A percentile compares a stretch with the other conserved stretches of the same genome.
Conservation (phyloP, 2,888 invertebrate species). For the Branchellion lobata region DNA sequence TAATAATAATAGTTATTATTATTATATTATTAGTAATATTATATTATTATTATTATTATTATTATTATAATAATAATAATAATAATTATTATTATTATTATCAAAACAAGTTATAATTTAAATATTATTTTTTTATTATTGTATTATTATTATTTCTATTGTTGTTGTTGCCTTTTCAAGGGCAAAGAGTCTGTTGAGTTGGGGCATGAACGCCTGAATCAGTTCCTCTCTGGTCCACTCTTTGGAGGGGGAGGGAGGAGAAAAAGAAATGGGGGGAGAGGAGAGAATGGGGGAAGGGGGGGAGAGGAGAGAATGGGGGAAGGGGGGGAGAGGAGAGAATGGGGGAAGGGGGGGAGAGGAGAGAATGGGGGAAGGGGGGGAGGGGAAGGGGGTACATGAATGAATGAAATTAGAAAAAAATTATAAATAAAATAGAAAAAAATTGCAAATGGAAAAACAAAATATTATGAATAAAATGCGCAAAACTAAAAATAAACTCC, state of each 20-base stretch:
- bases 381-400: neutral
- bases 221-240: constrained; percentile 36
- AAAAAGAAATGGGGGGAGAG: too few relatives aligned
- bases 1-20: neutral
- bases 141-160: neutral
- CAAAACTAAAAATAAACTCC: neutral
- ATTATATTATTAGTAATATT: neutral
- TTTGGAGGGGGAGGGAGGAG: neutral
- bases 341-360: neutral
- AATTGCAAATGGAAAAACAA: neutral
- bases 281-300: neutral
- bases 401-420: constrained; percentile 5
- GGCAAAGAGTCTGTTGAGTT: constrained; percentile 27
- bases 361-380: neutral
- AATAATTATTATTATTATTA: neutral
- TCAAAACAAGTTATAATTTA: neutral
- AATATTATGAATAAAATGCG: neutral
- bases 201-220: constrained; percentile 28
- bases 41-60: neutral
- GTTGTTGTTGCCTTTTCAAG: constrained; percentile 6
- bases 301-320: neutral
- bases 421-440: neutral
- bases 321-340: neutral
- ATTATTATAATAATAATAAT: neutral
- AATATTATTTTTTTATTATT: neutral